phyloP scores from a whole-genome alignment of 1,140 invertebrate genomes.

The Choristoneura fumiferana region DNA sequence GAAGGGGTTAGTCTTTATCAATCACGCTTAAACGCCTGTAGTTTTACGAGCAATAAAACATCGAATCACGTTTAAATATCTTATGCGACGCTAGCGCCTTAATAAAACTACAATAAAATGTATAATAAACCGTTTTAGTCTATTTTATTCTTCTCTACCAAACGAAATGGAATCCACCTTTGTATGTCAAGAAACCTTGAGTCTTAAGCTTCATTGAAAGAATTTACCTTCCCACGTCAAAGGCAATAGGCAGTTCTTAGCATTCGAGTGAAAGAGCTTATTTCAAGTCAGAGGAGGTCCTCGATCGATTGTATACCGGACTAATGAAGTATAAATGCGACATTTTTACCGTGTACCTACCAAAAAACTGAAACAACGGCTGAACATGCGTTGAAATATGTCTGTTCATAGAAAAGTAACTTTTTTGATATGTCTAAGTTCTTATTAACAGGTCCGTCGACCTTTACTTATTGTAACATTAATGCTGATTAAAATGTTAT shows the following conservation, averaged over 20 bases:
- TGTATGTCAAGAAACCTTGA: too few relatives aligned
- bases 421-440: too few relatives aligned
- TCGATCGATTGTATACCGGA: not conserved
- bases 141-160: too few relatives aligned
- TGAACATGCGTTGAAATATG: too few relatives aligned
- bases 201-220: not conserved
- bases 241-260: not conserved
- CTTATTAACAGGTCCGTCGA: too few relatives aligned
- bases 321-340: slow-evolving; percentile 18
- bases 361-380: too few relatives aligned
- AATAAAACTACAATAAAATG: slow-evolving; percentile 12
- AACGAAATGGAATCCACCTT: too few relatives aligned
- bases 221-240: slow-evolving; percentile 8
- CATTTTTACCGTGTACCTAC: too few relatives aligned
- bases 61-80: slow-evolving; percentile 1
- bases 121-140: not conserved
- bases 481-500: too few relatives aligned
- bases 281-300: not conserved
- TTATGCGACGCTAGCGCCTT: not conserved
- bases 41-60: slow-evolving; percentile 5
- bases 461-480: too few relatives aligned
- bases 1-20: not conserved
- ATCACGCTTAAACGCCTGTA: not conserved
- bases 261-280: slow-evolving; percentile 2
- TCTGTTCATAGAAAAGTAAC: too few relatives aligned